Conservation (phyloP, 35 echinoderm and acorn worm genomes). For the Acanthaster planci region DNA sequence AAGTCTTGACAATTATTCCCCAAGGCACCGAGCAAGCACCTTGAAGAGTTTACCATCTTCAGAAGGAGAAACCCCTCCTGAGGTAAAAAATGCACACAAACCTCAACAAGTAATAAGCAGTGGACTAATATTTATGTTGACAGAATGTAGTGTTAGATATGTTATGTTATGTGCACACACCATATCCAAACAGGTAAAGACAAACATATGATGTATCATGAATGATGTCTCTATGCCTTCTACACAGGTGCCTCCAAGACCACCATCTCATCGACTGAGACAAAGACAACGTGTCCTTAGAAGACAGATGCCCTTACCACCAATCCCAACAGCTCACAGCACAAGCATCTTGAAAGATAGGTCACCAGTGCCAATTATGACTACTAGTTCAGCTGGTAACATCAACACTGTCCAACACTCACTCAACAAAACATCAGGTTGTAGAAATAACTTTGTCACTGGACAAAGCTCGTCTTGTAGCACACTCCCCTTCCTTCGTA, state of each 20-base stretch:
- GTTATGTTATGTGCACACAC: too few relatives aligned
- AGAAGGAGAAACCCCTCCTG: neutral
- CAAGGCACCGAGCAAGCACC: neutral
- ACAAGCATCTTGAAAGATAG: neutral
- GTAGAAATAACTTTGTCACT: neutral
- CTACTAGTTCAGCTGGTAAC: conserved; percentile 12
- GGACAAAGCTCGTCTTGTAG: conserved; percentile 8
- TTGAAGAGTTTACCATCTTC: conserved; percentile 3
- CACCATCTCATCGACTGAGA: neutral
- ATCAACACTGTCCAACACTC: neutral
- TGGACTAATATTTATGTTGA: too few relatives aligned
- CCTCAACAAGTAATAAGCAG: too few relatives aligned
- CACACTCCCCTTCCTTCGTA: neutral
- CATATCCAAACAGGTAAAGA: too few relatives aligned
- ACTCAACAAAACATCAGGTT: neutral
- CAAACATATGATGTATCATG: too few relatives aligned
- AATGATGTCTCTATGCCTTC: too few relatives aligned
- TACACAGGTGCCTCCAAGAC: conserved; percentile 8
- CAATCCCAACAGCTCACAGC: conserved; percentile 3
- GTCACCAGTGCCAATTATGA: neutral
- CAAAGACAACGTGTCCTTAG: neutral
- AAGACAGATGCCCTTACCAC: conserved; percentile 7
- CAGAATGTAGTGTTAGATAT: too few relatives aligned
- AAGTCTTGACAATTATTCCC: neutral
- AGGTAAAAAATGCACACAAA: neutral